Percentiles rank a stretch among this genome's conserved stretches.
Evolutionary conservation across 2,113 vertebrate species (phyloP).

Genomic region (Craseonycteris thonglongyai): DNA sequence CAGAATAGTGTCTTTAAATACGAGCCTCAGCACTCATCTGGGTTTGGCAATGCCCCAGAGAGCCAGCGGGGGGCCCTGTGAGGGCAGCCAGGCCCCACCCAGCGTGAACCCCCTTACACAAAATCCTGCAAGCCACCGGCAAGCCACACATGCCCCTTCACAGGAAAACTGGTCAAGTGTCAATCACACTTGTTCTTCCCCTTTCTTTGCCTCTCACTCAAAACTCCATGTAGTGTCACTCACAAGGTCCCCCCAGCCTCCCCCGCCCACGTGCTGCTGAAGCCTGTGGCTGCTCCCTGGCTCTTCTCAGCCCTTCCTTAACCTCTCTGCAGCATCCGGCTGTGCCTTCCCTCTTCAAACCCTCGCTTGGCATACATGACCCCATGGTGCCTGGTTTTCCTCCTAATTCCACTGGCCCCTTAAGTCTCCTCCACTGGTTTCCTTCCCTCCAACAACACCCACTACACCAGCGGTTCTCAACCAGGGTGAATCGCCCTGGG

Average conservation of each 20-base stretch:
- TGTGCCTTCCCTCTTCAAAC: neutral
- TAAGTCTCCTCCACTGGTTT: neutral
- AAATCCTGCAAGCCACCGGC: neutral
- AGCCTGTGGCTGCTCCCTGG: neutral
- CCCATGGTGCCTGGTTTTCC: neutral
- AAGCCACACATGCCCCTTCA: neutral
- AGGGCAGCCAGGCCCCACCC: neutral
- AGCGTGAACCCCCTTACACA: neutral
- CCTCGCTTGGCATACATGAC: neutral
- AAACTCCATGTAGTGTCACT: neutral
- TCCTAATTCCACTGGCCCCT: neutral
- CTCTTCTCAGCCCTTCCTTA: neutral
- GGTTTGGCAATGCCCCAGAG: neutral
- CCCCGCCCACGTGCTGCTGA: accelerated
- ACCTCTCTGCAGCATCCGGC: neutral
- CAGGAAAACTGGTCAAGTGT: neutral
- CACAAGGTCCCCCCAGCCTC: neutral
- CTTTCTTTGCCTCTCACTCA: neutral
- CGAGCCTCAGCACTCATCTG: neutral
- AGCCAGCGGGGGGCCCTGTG: neutral
- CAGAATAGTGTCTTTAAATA: neutral
- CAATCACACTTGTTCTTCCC: neutral
- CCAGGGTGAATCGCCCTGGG: accelerated
- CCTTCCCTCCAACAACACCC: neutral
- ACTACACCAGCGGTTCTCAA: neutral